Conservation (phyloP, 2,113 vertebrate genomes). For the Eurypyga helias region DNA sequence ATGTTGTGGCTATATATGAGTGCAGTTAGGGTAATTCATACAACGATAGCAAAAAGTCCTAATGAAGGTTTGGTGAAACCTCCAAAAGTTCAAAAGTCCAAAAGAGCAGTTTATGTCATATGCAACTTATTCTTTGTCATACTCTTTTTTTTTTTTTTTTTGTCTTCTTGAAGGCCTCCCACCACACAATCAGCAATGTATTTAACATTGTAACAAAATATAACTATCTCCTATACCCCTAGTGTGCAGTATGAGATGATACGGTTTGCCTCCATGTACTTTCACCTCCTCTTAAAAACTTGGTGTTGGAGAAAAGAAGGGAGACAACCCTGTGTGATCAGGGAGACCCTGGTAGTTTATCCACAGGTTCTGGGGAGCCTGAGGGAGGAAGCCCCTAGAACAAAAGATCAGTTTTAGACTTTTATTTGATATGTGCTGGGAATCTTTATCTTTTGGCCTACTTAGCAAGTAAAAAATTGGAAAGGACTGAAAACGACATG, state of each 20-base stretch:
- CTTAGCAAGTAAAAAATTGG: background rate
- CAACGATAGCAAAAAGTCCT: background rate
- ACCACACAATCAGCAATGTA: background rate
- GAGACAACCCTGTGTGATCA: background rate
- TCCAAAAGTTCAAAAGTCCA: background rate
- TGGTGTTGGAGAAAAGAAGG: background rate
- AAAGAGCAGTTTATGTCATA: background rate
- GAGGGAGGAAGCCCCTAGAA: accelerated
- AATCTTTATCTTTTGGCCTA: background rate
- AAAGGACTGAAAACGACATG: background rate
- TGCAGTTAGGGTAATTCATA: background rate
- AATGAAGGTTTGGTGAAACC: background rate
- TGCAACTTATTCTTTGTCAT: background rate
- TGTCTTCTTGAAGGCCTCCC: background rate
- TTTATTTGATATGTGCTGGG: background rate
- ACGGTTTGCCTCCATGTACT: background rate
- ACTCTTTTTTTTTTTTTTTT: background rate
- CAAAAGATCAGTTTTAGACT: background rate
- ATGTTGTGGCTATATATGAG: background rate
- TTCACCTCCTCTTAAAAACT: background rate
- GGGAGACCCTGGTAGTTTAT: background rate
- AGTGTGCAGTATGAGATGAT: background rate
- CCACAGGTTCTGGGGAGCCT: background rate
- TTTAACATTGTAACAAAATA: background rate
- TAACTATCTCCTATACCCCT: accelerated